Conservation (phyloP, 2,797 vertebrate species). For the Brachyalestes nurse region DNA sequence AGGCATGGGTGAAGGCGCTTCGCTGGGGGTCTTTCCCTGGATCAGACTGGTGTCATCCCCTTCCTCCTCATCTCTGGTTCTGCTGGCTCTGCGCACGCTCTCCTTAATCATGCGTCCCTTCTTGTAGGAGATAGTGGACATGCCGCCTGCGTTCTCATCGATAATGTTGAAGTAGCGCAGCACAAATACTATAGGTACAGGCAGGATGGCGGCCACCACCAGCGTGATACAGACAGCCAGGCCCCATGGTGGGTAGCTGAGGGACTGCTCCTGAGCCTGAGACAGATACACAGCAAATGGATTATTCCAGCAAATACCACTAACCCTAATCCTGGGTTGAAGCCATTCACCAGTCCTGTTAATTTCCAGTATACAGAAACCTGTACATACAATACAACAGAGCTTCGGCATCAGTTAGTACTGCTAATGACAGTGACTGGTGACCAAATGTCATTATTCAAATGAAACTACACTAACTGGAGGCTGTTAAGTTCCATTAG, state of each 20-base stretch:
- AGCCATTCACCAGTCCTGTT: not conserved
- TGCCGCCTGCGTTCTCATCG: slow-evolving; percentile 78
- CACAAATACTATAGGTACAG: slow-evolving; percentile 87
- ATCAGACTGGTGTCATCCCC: slow-evolving; percentile 90
- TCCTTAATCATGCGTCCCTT: slow-evolving; percentile 94
- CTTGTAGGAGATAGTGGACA: slow-evolving; percentile 90
- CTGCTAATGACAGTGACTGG: not conserved
- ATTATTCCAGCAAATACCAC: slow-evolving; percentile 17
- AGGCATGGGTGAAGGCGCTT: slow-evolving; percentile 88
- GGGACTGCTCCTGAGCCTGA: slow-evolving; percentile 83
- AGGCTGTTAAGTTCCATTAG: not conserved
- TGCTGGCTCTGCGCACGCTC: slow-evolving; percentile 69
- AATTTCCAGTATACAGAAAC: not conserved
- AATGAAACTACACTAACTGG: not conserved
- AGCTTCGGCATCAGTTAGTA: not conserved
- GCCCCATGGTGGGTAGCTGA: slow-evolving; percentile 88
- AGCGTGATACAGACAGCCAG: slow-evolving; percentile 86
- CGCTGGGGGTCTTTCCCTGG: slow-evolving; percentile 87
- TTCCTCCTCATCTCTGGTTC: slow-evolving; percentile 76
- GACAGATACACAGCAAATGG: not conserved
- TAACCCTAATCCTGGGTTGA: slow-evolving; percentile 15
- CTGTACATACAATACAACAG: not conserved
- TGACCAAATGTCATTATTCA: not conserved
- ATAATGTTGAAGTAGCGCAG: slow-evolving; percentile 88
- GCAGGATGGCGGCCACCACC: slow-evolving; percentile 87